Evolutionary conservation across 2,113 vertebrate species (phyloP).

Genomic region (Rhinolophus ferrumequinum): DNA sequence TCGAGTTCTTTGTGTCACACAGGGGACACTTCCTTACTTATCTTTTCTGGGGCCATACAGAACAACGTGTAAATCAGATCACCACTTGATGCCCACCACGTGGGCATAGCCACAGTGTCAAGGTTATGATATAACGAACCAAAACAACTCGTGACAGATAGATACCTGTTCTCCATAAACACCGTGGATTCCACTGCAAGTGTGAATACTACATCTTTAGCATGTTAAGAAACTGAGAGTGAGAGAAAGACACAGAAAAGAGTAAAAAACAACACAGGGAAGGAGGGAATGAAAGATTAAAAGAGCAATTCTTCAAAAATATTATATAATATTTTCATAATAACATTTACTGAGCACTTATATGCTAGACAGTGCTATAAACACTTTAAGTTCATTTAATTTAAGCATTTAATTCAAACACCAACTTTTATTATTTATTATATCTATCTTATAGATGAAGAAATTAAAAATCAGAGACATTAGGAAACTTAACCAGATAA

Average conservation of each 20-base stretch:
- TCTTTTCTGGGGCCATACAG: not conserved
- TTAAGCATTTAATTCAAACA: not conserved
- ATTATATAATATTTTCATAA: not conserved
- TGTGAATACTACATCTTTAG: not conserved
- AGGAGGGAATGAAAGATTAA: not conserved
- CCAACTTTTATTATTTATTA: not conserved
- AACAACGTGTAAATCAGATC: not conserved
- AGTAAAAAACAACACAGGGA: not conserved
- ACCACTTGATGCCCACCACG: not conserved
- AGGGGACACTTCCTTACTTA: not conserved
- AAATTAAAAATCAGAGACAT: constrained; percentile 40
- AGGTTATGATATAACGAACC: not conserved
- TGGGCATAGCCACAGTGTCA: not conserved
- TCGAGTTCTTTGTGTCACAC: not conserved
- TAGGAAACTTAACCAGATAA: constrained; percentile 30
- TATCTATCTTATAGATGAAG: not conserved
- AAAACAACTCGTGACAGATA: not conserved
- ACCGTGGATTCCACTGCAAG: not conserved
- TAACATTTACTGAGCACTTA: not conserved
- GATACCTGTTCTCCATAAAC: not conserved
- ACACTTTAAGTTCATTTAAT: not conserved
- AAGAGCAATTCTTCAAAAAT: not conserved
- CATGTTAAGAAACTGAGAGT: not conserved
- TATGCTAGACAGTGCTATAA: not conserved
- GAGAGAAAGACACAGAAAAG: not conserved